Conservation (phyloP, 2,797 vertebrate species). For the Taeniopygia guttata region DNA sequence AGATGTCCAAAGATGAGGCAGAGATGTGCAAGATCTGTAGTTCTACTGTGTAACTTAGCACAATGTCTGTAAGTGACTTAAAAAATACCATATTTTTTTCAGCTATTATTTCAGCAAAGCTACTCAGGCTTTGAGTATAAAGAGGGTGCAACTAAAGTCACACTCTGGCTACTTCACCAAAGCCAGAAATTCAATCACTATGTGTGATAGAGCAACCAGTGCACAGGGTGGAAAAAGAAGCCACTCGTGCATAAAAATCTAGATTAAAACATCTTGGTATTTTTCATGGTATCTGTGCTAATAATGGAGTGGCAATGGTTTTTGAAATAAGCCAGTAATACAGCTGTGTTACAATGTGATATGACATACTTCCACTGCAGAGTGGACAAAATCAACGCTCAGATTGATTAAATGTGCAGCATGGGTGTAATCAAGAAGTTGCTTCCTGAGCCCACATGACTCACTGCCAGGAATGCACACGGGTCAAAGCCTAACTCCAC, state of each 20-base stretch:
- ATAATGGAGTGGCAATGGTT: not conserved
- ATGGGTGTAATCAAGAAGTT: not conserved
- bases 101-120: not conserved
- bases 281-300: not conserved
- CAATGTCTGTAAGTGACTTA: not conserved
- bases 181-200: not conserved
- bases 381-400: not conserved
- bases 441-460: not conserved
- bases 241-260: not conserved
- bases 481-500: not conserved
- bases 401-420: not conserved
- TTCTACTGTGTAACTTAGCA: not conserved
- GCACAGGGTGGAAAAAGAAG: not conserved
- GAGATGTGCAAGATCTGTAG: not conserved
- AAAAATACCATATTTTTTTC: not conserved
- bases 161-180: not conserved
- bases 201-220: not conserved
- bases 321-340: not conserved
- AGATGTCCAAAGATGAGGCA: not conserved
- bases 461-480: not conserved
- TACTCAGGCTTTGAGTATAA: not conserved
- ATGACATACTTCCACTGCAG: not conserved
- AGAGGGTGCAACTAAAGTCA: not conserved
- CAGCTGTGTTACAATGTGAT: accelerated
- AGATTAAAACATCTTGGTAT: not conserved